These are phyloP conservation scores for Procavia capensis DNA, from an alignment of 2,113 vertebrate species.

Conservation along the genomic window DNA sequence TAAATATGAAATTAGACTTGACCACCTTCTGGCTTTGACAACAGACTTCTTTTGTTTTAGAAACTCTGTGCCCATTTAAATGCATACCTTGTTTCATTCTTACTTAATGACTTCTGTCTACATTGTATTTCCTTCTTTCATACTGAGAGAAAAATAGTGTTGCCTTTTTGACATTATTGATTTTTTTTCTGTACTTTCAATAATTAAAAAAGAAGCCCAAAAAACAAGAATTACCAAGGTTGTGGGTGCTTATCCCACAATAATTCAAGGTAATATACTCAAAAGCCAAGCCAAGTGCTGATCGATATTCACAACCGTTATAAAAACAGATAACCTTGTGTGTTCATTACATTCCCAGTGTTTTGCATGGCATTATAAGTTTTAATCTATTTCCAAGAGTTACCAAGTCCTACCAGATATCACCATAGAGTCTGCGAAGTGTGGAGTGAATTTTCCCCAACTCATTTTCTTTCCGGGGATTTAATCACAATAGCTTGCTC, in stretches of 20 bases:
- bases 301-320: neutral
- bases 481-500: conserved; percentile 57
- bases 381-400: conserved; percentile 22
- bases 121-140: conserved; percentile 4
- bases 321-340: conserved; percentile 14
- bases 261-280: neutral
- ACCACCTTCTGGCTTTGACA: neutral
- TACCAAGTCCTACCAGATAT: neutral
- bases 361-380: neutral
- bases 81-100: neutral
- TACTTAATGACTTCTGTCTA: conserved; percentile 2
- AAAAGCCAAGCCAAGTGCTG: too few relatives aligned
- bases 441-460: neutral
- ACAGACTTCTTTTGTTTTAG: conserved; percentile 20
- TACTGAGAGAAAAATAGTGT: conserved; percentile 24
- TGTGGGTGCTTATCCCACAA: neutral
- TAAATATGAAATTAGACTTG: neutral
- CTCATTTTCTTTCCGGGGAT: conserved; percentile 41
- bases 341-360: neutral
- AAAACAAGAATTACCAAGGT: conserved; percentile 4
- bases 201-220: neutral
- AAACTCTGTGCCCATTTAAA: conserved; percentile 34
- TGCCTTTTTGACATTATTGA: conserved; percentile 35
- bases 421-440: conserved; percentile 48
- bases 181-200: conserved; percentile 61